Evolutionary conservation across 2,888 invertebrate species (phyloP).

Genomic region (Petrophora chlorosata): DNA sequence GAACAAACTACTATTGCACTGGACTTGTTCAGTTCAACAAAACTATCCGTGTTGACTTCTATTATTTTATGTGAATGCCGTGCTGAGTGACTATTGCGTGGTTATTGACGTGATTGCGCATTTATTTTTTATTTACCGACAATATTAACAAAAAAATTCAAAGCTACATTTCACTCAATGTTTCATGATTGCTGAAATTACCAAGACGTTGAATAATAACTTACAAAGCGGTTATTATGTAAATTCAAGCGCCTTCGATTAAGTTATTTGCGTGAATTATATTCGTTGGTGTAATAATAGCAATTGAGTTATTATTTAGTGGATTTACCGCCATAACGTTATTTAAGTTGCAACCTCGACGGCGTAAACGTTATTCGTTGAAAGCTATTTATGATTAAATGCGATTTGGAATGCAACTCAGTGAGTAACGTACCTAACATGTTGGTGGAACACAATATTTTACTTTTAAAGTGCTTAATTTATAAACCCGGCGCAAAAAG

Average conservation of each 20-base stretch:
- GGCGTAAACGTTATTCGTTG: constrained; percentile 11
- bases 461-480: no score
- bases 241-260: constrained; percentile 54
- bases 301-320: constrained; percentile 52
- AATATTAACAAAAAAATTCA: constrained; percentile 11
- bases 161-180: constrained; percentile 20
- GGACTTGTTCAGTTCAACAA: no score
- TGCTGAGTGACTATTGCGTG: no score
- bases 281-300: constrained; percentile 47
- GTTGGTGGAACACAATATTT: no score
- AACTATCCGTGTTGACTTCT: no score
- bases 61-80: no score
- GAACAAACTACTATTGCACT: no score
- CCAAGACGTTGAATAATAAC: constrained; percentile 45
- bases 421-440: background rate
- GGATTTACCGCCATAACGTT: constrained; percentile 18
- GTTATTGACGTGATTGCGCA: no score
- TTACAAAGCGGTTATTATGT: constrained; percentile 56
- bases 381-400: constrained; percentile 10
- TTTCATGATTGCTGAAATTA: constrained; percentile 35
- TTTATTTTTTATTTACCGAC: no score
- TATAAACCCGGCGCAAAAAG: no score
- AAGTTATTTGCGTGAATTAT: constrained; percentile 63
- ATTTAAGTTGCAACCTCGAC: constrained; percentile 3
- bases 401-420: constrained; percentile 10